Conservation (phyloP, 2,113 vertebrate genomes). For the Hirundichthys speculiger region DNA sequence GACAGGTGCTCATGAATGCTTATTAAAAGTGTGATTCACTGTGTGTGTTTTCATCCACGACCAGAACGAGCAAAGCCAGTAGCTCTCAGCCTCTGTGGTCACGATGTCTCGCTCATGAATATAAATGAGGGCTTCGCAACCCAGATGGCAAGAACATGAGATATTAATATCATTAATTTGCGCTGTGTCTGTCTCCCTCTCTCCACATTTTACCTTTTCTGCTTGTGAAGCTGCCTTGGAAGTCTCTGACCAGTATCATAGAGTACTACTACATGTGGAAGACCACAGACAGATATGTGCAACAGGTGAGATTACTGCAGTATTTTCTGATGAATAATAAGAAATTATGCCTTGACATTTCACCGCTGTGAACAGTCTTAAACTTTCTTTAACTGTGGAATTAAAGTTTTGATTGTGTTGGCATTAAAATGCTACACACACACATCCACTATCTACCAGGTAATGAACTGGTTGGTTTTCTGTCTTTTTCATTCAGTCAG, state of each 20-base stretch:
- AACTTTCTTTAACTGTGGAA: too few species aligned
- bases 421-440: too few species aligned
- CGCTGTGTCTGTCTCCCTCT: conserved; percentile 33
- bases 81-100: conserved; percentile 51
- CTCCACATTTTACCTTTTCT: conserved; percentile 11
- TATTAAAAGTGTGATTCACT: conserved; percentile 52
- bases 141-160: conserved; percentile 65
- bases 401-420: too few species aligned
- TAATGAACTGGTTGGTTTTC: too few species aligned
- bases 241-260: conserved; percentile 97
- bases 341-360: too few species aligned
- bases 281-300: conserved; percentile 98
- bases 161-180: conserved; percentile 69
- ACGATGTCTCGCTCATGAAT: conserved; percentile 56
- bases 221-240: conserved; percentile 92
- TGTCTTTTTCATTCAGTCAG: too few species aligned
- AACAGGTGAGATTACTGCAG: conserved; percentile 87
- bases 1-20: conserved; percentile 69
- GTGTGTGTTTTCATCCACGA: conserved; percentile 28
- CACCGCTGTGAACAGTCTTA: too few species aligned
- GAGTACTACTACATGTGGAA: conserved; percentile 99
- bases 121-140: conserved; percentile 54
- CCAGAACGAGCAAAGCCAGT: conserved; percentile 32
- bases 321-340: neutral
- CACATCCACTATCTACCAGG: too few species aligned